Conservation (phyloP, 2,113 vertebrate species). For the Ochotona princeps region DNA sequence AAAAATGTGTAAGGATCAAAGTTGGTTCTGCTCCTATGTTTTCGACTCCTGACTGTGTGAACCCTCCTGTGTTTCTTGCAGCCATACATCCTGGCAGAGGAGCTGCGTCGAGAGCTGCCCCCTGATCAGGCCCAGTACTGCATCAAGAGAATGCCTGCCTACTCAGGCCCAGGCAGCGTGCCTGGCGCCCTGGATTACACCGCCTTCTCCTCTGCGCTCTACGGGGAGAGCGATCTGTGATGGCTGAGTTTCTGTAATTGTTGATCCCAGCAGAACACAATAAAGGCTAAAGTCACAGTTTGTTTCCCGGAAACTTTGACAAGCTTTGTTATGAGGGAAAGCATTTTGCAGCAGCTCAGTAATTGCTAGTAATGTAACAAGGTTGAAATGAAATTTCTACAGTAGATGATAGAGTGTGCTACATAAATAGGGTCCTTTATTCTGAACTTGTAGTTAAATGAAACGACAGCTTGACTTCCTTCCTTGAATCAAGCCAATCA, state of each 20-base stretch:
- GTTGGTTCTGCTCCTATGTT: neutral
- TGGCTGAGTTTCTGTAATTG: conserved; percentile 43
- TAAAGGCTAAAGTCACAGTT: conserved; percentile 80
- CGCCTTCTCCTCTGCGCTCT: conserved; percentile 91
- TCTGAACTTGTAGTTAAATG: conserved; percentile 78
- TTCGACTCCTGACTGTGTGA: neutral
- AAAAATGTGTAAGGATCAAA: neutral
- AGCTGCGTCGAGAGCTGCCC: conserved; percentile 91
- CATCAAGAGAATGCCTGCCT: conserved; percentile 91
- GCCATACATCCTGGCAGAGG: conserved; percentile 91
- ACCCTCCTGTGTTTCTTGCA: conserved; percentile 58
- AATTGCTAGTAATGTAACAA: conserved; percentile 52
- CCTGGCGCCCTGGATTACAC: conserved; percentile 92
- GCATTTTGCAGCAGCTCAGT: neutral
- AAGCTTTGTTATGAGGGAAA: conserved; percentile 76
- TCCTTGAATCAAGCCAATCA: conserved; percentile 25
- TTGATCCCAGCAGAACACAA: conserved; percentile 73
- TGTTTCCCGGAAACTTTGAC: conserved; percentile 82
- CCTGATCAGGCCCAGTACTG: conserved; percentile 94
- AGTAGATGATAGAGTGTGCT: conserved; percentile 59
- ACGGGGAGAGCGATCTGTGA: conserved; percentile 94
- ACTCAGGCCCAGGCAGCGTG: conserved; percentile 86
- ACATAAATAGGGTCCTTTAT: conserved; percentile 74
- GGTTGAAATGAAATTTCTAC: conserved; percentile 68
- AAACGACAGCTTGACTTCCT: conserved; percentile 54